Conservation (phyloP, 2,113 vertebrate species). For the Hassar affinis region DNA sequence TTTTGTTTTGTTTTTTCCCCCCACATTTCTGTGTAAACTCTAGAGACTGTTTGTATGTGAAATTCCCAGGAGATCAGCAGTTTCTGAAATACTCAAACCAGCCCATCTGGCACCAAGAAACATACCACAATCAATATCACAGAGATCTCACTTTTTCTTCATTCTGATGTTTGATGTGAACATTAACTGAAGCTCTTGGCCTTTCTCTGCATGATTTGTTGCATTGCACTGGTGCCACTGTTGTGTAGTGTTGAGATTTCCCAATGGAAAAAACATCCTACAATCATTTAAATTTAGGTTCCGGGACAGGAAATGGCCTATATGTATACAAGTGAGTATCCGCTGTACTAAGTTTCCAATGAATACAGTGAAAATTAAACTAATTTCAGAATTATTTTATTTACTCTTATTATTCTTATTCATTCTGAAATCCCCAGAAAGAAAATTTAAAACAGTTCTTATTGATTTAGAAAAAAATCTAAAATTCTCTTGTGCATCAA, state of each 20-base stretch:
- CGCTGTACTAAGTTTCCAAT: not conserved
- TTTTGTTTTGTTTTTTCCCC: too few relatives aligned
- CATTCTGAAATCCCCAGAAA: not conserved
- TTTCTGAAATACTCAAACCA: too few relatives aligned
- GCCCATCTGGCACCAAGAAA: too few relatives aligned
- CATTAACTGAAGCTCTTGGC: too few relatives aligned
- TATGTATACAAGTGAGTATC: not conserved
- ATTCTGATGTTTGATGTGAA: too few relatives aligned
- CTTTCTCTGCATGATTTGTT: too few relatives aligned
- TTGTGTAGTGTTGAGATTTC: not conserved
- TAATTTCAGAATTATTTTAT: not conserved
- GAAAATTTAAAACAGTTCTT: not conserved
- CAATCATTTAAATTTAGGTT: not conserved
- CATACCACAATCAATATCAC: too few relatives aligned
- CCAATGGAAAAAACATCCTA: not conserved
- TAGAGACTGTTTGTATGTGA: too few relatives aligned
- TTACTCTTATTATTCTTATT: not conserved
- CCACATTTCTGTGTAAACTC: too few relatives aligned
- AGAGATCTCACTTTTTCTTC: too few relatives aligned
- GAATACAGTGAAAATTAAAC: not conserved
- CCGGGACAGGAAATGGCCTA: not conserved
- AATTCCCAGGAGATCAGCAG: too few relatives aligned
- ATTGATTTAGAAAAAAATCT: not conserved
- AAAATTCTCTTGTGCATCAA: not conserved
- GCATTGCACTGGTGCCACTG: too few relatives aligned